Evolutionary conservation across 2,888 invertebrate species (phyloP), one percentile per base, ranked within the genome.

Genomic region (Troides aeacus): DNA sequence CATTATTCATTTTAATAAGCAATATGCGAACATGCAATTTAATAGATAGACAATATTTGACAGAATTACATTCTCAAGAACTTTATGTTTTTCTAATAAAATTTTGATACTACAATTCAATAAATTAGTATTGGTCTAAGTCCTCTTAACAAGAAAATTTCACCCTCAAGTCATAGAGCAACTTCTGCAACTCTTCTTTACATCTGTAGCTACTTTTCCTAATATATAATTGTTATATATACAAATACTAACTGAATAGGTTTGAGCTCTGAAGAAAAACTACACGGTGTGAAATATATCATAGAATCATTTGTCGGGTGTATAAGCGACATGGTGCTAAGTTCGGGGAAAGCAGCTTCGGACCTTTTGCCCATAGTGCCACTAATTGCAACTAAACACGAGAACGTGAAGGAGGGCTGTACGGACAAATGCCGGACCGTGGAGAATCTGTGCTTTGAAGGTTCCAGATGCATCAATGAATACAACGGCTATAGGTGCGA

Each of bases 251-350:
- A 53, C n/a, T 53, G 2, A 23, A 58, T 81, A 96, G 97, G 97
- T 80, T 91, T 97, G 74, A 97, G 97, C 80, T 97, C 97, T 0
- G 97, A 97, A 87, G 97, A 97, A 85, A 95, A 96, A 83, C 93
- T 97, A 39, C 96, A 97, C 83, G 97, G 97, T 68, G 97, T 97
- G 0, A 97, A 97, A 89, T 98, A 97, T 84, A 97, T 97, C 72
- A 97, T 97, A 77, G 97, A 97, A 89, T 97, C 97, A 10, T 98
- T 98, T 84, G 97, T 97, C 42, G 98, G 98, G 3, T 98, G 98
- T 82, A 97, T 98, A 77, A 95, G 96, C 79, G 96, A 97, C 79
- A 96, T 98, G 89, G 95, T 96, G 10, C 89, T 97, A 39, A 96
- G 96, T 84, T 97, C 97, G 2, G 97, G 97, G 5, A 97, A 97